Conservation (phyloP, 2,797 vertebrate species). For the Gallinago solitaria region DNA sequence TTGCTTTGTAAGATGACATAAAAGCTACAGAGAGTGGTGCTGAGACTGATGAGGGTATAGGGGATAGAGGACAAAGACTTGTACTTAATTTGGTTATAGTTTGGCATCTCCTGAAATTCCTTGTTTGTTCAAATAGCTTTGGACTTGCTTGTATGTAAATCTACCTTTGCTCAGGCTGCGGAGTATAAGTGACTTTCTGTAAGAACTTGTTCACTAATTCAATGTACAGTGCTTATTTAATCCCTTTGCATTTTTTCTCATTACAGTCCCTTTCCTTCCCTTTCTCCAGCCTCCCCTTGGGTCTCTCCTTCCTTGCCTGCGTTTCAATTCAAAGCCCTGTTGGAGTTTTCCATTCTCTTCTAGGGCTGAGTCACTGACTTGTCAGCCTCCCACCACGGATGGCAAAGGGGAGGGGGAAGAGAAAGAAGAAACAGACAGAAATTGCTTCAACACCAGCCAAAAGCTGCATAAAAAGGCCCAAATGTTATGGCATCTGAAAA, state of each 20-base stretch:
- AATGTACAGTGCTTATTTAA: not conserved
- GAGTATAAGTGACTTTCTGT: not conserved
- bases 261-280: not conserved
- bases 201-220: not conserved
- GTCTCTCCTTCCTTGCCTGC: conserved; percentile 32
- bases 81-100: not conserved
- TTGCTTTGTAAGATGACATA: not conserved
- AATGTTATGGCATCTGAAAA: conserved; percentile 67
- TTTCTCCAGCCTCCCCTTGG: conserved; percentile 16
- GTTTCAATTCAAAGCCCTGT: conserved; percentile 57
- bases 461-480: conserved; percentile 55
- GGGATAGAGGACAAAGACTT: not conserved
- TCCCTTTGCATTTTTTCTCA: not conserved
- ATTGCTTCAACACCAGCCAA: conserved; percentile 63
- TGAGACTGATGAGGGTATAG: not conserved
- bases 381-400: conserved; percentile 60
- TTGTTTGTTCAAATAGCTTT: not conserved
- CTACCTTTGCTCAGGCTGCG: not conserved
- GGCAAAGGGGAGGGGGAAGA: conserved; percentile 41
- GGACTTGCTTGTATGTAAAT: not conserved
- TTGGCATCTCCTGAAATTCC: not conserved
- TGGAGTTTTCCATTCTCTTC: conserved; percentile 64
- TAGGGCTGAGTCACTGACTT: conserved; percentile 61
- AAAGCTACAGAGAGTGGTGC: not conserved
- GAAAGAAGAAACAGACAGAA: conserved; percentile 67